phyloP scores from a whole-genome alignment of 64 coral and sea anemone species.

The Stylophora pistillata region DNA sequence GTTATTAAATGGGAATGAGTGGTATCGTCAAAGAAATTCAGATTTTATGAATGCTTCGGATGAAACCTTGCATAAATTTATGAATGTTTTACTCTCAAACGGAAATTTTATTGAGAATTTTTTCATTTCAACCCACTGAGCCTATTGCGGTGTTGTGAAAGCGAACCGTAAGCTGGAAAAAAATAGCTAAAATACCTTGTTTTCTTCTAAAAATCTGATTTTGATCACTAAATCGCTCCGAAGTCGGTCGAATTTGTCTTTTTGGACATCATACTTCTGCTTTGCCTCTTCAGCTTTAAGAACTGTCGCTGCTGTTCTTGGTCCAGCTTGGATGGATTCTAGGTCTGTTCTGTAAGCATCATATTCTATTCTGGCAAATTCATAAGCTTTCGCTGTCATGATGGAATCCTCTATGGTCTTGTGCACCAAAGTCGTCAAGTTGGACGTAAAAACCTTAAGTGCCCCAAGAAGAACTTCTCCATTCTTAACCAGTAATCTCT shows the following conservation, averaged over 20 bases:
- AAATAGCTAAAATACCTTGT: constrained; percentile 67
- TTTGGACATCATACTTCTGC: constrained; percentile 87
- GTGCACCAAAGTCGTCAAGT: constrained; percentile 83
- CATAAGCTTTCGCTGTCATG: constrained; percentile 89
- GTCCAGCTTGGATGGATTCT: constrained; percentile 58
- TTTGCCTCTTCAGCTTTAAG: constrained; percentile 80
- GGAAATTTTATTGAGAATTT: too few relatives aligned
- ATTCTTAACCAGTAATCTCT: constrained; percentile 91
- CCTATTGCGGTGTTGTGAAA: background rate
- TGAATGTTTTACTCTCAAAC: too few relatives aligned
- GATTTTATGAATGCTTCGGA: too few relatives aligned
- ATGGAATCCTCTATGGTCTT: constrained; percentile 99
- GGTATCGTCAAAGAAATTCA: too few relatives aligned
- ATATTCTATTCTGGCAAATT: constrained; percentile 96
- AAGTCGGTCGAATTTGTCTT: constrained; percentile 90
- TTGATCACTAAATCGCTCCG: constrained; percentile 92
- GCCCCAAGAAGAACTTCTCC: constrained; percentile 95
- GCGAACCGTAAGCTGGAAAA: background rate
- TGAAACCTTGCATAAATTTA: too few relatives aligned
- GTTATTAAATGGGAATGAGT: too few relatives aligned
- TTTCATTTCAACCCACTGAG: too few relatives aligned
- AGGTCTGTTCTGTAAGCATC: constrained; percentile 98
- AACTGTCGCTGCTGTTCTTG: constrained; percentile 65
- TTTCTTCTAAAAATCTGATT: constrained; percentile 96
- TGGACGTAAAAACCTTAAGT: constrained; percentile 90